Evolutionary conservation across 2,888 invertebrate genomes (phyloP), one percentile per base, ranked within the genome.

Genomic region (Synanthedon tipuliformis): DNA sequence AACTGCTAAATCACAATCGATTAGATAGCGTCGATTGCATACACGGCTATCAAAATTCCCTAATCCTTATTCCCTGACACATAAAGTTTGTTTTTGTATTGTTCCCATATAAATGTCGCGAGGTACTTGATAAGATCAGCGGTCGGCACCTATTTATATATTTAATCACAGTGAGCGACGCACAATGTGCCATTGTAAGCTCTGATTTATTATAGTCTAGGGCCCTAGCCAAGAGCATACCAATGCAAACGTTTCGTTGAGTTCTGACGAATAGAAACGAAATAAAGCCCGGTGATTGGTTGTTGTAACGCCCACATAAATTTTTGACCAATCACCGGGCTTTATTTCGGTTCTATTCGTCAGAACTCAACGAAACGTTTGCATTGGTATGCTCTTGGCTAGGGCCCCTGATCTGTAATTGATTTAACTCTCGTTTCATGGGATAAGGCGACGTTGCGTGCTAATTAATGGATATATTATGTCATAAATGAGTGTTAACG

Each of bases 131-230:
- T 86, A 85, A 81, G 74, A 86, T 85, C 81, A 64, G 75, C 71
- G 76, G 67, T 73, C 80, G 80, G 75, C 84, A 82, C 83, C 84
- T 84, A 82, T 81, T 85, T 81, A 79, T 81, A 75, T 81, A 84
- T 83, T 77, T 79, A 85, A 85, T 84, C 85, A 81, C 77, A 60
- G 69, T 79, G 81, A 83, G 75, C 78, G 85, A 84, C 83, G 73
- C 82, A 86, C 86, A 85, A 86, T 85, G 84, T 84, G 78, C 81
- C 77, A 84, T 86, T 87, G 86, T 87, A 79, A 69, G 70, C 66
- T 71, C 77, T 80, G 85, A 84, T 85, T 84, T 84, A 83, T 82
- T 78, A 75, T 70, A 57, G 65, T 64, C 61, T n/a, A n/a, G n/a
- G n/a, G n/a, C n/a, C n/a, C n/a, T n/a, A n/a, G n/a, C n/a, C n/a